Conservation (phyloP, 2,888 invertebrate species). For the Philereme vetulata region DNA sequence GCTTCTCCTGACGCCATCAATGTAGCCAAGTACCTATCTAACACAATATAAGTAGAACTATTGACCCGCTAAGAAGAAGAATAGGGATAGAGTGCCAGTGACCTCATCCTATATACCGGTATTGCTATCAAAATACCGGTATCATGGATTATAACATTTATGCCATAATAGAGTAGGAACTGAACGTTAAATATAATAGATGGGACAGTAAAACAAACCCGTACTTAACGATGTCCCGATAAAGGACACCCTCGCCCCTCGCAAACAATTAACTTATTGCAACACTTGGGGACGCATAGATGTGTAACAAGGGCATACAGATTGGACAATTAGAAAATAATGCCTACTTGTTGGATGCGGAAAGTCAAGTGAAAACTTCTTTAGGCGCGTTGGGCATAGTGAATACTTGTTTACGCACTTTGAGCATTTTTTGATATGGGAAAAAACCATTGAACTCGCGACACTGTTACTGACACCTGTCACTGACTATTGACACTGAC, state of each 20-base stretch:
- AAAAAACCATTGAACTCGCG: no score
- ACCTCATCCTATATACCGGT: not conserved
- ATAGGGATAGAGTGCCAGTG: no score
- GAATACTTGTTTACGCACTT: no score
- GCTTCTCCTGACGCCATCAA: no score
- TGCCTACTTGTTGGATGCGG: slow-evolving; percentile 3
- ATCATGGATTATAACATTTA: slow-evolving; percentile 9
- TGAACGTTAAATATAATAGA: slow-evolving; percentile 47
- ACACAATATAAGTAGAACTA: no score
- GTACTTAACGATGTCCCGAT: slow-evolving; percentile 63
- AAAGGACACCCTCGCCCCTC: slow-evolving; percentile 55
- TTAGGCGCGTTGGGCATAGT: no score
- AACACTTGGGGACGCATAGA: slow-evolving; percentile 61
- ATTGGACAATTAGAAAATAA: slow-evolving; percentile 23
- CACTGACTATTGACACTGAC: no score
- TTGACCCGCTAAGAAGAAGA: no score
- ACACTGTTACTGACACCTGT: no score
- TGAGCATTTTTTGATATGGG: no score
- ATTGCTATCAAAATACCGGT: slow-evolving; percentile 18
- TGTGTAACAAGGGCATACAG: slow-evolving; percentile 24
- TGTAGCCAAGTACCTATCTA: no score
- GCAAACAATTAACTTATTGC: slow-evolving; percentile 79
- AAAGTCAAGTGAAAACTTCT: no score
- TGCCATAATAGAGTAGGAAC: slow-evolving; percentile 31
- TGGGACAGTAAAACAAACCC: slow-evolving; percentile 69